A percentile compares a stretch with the other conserved stretches of the same genome.
These are phyloP conservation scores for Drosophila micromelanica DNA, from an alignment of 1,140 invertebrate species.

Conservation along the genomic window DNA sequence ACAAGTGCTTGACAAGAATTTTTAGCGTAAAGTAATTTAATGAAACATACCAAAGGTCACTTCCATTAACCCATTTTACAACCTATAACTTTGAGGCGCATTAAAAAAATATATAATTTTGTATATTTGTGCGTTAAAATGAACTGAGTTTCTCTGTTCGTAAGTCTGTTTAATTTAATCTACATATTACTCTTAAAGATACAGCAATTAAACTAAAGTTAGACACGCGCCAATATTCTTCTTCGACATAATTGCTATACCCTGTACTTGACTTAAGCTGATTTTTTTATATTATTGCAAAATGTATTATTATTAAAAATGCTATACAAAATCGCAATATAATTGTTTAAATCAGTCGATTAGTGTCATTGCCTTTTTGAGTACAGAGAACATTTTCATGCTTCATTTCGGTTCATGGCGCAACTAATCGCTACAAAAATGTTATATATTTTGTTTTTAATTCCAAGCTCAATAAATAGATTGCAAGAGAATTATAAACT, in stretches of 20 bases:
- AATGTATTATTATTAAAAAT: constrained; percentile 38
- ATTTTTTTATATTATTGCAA: background rate
- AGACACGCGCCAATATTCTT: background rate
- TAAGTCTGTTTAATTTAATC: background rate
- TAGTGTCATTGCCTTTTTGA: constrained; percentile 13
- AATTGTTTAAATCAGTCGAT: constrained; percentile 53
- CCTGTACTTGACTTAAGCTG: no score
- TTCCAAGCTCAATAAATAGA: constrained; percentile 2
- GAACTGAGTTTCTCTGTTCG: background rate
- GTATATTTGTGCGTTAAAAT: background rate
- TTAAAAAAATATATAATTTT: background rate
- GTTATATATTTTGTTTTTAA: constrained; percentile 12
- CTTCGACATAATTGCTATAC: background rate
- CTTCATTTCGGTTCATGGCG: constrained; percentile 69
- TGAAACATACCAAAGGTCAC: constrained; percentile 4
- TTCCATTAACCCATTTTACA: constrained; percentile 30
- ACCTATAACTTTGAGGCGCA: constrained; percentile 16
- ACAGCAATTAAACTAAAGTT: background rate
- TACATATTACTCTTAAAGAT: no score
- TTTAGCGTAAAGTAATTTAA: constrained; percentile 8
- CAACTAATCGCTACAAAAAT: constrained; percentile 51
- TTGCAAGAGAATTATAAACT: constrained; percentile 7
- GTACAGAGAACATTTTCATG: constrained; percentile 53
- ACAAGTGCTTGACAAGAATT: no score
- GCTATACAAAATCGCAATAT: constrained; percentile 47